Conservation (phyloP, 2,888 invertebrate species). For the Amphimallon solstitiale region DNA sequence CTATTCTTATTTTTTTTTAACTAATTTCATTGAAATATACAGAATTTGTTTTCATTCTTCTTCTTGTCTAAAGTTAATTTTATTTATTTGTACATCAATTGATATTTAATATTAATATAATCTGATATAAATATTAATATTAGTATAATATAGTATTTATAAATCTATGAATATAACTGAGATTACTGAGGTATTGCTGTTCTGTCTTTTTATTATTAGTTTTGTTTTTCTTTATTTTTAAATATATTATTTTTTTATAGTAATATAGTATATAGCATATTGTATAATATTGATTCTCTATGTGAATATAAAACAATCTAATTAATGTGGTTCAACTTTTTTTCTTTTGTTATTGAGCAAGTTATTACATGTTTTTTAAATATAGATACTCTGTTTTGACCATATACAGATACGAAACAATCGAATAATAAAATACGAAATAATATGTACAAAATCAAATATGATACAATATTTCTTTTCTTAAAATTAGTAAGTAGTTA, state of each 20-base stretch:
- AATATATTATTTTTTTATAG: slow-evolving; percentile 38
- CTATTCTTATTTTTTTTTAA: slow-evolving; percentile 6
- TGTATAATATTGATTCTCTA: background rate
- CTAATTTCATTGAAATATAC: slow-evolving; percentile 33
- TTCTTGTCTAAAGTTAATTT: slow-evolving; percentile 24
- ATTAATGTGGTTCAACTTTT: background rate
- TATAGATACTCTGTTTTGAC: slow-evolving; percentile 2
- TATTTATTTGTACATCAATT: slow-evolving; percentile 62
- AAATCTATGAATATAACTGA: slow-evolving; percentile 61
- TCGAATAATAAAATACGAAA: slow-evolving; percentile 11
- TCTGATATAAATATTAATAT: slow-evolving; percentile 62
- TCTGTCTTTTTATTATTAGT: slow-evolving; percentile 59
- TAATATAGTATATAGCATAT: slow-evolving; percentile 2
- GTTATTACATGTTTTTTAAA: slow-evolving; percentile 5
- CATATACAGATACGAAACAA: background rate
- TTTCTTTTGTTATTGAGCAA: slow-evolving; percentile 21
- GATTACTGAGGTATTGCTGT: slow-evolving; percentile 65
- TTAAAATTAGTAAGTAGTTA: too few relatives aligned
- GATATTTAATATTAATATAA: slow-evolving; percentile 51
- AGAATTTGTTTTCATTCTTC: slow-evolving; percentile 9
- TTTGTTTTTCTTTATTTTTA: slow-evolving; percentile 31
- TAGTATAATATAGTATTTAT: slow-evolving; percentile 42
- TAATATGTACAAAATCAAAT: slow-evolving; percentile 28
- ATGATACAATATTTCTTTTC: slow-evolving; percentile 1
- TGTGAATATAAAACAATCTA: background rate